Base-by-base conservation (phyloP, 2,888 invertebrate genomes). In the Leptopterna dolabrata region DNA sequence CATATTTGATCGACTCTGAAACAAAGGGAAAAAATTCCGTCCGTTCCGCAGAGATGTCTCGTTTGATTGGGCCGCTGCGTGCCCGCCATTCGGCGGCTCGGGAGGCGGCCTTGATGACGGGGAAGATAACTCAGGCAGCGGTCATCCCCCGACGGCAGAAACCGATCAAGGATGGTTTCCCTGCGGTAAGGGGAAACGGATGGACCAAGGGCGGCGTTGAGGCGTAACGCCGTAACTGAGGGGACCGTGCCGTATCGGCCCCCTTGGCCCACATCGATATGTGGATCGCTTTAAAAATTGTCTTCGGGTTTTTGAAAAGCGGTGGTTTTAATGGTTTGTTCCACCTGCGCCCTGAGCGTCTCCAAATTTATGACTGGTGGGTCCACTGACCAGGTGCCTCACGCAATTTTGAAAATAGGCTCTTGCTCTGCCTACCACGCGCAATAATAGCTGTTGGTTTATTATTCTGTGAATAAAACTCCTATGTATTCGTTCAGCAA, bases 21-120 rank as follows among this genome's bases (percentile, higher is more conserved):
- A 19, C n/a, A 19, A 24, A 7, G 19, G 16, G 47, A 63, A 63
- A 63, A 63, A 19, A 9, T n/a, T 11, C 63, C 19, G 19, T 9
- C 16, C 47, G 47, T 24, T 19, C 24, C 24, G 24, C 63, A 11
- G 24, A 63, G 63, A 63, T 63, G 63, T 63, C 24, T 63, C 63
- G 63, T 63, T 63, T 63, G 63, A 63, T 63, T 63, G 63, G 24
- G 24, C 63, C 63, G 63, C 63, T 63, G 63, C 63, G 63, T 63
- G 63, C 63, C 27, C 63, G 63, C 63, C 63, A 63, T 63, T 63
- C 63, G 63, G 63, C 4, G 7, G 7, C 63, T 63, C 63, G 4
- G 4, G 7, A 36, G 47, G 63, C 24, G 63, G 13, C 63, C 63
- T 63, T 63, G 63, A 63, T 63, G 27, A 2, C 63, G 63, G 63